Base-by-base conservation (phyloP, 2,888 invertebrate genomes). In the Pharmacophagus antenor region DNA sequence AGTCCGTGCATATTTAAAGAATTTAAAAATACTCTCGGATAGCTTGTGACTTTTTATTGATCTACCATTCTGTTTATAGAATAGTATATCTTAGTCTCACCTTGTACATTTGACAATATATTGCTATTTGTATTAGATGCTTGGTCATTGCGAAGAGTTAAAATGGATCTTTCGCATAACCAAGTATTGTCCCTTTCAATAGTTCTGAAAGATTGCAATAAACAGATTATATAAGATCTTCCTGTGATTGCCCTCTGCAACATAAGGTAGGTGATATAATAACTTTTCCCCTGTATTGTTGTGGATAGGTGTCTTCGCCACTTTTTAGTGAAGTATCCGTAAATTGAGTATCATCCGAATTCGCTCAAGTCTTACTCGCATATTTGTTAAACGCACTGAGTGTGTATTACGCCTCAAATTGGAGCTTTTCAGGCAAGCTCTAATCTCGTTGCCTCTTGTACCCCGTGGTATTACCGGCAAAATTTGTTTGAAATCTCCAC, bases 381-480 rank as follows among this genome's bases (percentile, higher is more conserved):
- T 25, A 25, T 25, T 25, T 25, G 23, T 25, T n/a, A 25, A 7
- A 25, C 23, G 7, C 4, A 25, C 23, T 25, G 7, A 25, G 7
- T 7, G 23, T 25, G n/a, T n/a, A n/a, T n/a, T n/a, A 2, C 58
- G 58, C 65, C 63, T 66, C 10, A 65, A 51, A 56, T 18, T 31
- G n/a, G 66, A 68, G 44, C 27, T 42, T 47, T 69, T 68, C 17
- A 77, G 20, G 53, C 64, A 64, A 25, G 58, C 57, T 15, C 57
- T 64, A 12, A 65, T 47, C 49, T 63, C 54, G 22, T 69, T 66
- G 8, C 65, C 65, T 10, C 58, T 54, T 2, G 66, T 66, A 20
- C 61, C 64, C 31, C 46, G 55, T 20, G 62, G 56, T 1, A 67
- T 51, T 3, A 66, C 64, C 8, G 65, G 66, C 25, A 65, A 31